These are phyloP conservation scores for Dinoponera quadriceps DNA, from an alignment of 1,140 invertebrate genomes.

Conservation along the genomic window DNA sequence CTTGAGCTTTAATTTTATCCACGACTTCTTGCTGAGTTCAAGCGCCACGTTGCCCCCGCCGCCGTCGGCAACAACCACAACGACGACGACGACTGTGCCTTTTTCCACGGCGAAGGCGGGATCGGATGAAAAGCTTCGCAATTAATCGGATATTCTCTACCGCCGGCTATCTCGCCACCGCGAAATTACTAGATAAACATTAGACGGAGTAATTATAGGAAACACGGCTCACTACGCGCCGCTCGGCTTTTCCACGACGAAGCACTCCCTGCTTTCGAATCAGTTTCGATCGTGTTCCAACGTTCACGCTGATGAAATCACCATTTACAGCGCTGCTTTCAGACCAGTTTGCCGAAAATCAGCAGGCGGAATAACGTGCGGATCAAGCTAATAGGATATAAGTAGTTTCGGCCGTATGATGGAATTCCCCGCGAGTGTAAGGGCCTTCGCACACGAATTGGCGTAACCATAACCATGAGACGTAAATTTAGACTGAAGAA, in stretches of 20 bases:
- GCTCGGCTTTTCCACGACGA: not conserved
- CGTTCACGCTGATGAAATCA: not conserved
- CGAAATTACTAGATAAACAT: slow-evolving; percentile 44
- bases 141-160: slow-evolving; percentile 58
- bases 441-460: too few species aligned
- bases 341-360: not conserved
- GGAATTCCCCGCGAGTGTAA: too few species aligned
- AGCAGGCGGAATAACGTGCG: not conserved
- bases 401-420: too few species aligned
- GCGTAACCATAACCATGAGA: too few species aligned
- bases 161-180: not conserved
- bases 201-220: slow-evolving; percentile 36
- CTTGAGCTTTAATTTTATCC: slow-evolving; percentile 60
- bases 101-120: not conserved
- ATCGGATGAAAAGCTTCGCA: slow-evolving; percentile 45
- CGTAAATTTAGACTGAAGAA: too few species aligned
- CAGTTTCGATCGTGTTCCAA: not conserved
- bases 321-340: slow-evolving; percentile 10
- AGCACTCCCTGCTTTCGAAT: slow-evolving; percentile 1
- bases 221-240: not conserved
- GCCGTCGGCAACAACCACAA: not conserved
- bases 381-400: too few species aligned
- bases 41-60: slow-evolving; percentile 12
- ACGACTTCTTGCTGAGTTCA: slow-evolving; percentile 13
- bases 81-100: not conserved